Conservation (phyloP, 2,113 vertebrate genomes). For the Rhea americana region DNA sequence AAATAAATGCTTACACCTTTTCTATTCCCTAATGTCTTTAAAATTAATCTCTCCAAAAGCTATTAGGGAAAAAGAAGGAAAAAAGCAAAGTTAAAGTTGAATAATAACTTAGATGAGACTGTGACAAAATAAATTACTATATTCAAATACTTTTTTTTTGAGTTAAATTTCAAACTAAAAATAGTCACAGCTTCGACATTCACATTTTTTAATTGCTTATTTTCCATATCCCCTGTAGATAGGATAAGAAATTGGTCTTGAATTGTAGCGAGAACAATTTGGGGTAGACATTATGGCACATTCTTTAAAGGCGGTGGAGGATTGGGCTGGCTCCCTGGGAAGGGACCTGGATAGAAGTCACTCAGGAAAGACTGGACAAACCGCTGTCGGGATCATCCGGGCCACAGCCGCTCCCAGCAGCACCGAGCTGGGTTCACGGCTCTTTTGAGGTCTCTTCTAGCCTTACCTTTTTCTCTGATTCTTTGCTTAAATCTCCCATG, state of each 20-base stretch:
- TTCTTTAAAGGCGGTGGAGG: rapidly evolving
- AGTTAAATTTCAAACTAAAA: not conserved
- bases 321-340: rapidly evolving
- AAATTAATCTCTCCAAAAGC: not conserved
- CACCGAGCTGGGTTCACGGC: too few relatives aligned
- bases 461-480: not conserved
- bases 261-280: not conserved
- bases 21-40: not conserved
- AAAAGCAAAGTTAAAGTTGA: not conserved
- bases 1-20: not conserved
- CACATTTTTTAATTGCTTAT: not conserved
- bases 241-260: not conserved
- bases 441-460: not conserved
- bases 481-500: rapidly evolving
- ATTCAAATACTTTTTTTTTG: not conserved
- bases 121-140: not conserved
- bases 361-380: not conserved
- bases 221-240: not conserved
- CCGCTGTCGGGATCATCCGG: not conserved
- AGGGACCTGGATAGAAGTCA: not conserved
- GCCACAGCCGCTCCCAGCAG: too few relatives aligned
- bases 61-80: not conserved
- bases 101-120: not conserved
- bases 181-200: not conserved
- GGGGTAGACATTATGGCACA: rapidly evolving